These are phyloP conservation scores for Potorous gilbertii DNA, from an alignment of 2,797 vertebrate species.

Conservation along the genomic window DNA sequence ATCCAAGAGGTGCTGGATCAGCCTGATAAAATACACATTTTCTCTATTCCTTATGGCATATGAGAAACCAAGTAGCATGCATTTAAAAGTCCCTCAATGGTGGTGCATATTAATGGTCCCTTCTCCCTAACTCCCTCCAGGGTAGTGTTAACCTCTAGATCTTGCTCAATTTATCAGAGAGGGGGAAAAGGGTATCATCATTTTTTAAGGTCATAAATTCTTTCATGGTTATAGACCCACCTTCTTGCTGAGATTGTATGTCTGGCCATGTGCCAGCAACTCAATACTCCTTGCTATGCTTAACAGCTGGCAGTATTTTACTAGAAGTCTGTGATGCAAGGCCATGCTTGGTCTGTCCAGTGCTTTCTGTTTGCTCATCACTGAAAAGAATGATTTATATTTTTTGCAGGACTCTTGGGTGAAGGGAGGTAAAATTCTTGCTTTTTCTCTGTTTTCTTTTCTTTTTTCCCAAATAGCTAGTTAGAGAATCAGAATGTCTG, in stretches of 20 bases:
- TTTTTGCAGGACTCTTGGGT: background rate
- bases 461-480: fast-evolving
- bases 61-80: background rate
- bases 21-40: background rate
- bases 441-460: background rate
- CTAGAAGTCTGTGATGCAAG: background rate
- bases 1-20: background rate
- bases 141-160: background rate
- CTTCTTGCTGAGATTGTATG: background rate
- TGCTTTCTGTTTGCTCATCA: background rate
- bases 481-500: background rate
- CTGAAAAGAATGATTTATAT: background rate
- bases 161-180: background rate
- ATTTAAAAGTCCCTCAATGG: slow-evolving; percentile 50
- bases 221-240: background rate
- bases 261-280: fast-evolving
- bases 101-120: slow-evolving; percentile 25
- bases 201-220: background rate
- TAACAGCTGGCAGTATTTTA: slow-evolving; percentile 11
- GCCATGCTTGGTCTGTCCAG: background rate
- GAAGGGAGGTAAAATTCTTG: background rate
- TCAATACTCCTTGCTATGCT: background rate
- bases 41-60: background rate
- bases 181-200: background rate
- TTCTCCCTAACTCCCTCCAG: slow-evolving; percentile 6